Base-by-base conservation (phyloP, 2,888 invertebrate genomes). In the Lepidochitona cinerea region DNA sequence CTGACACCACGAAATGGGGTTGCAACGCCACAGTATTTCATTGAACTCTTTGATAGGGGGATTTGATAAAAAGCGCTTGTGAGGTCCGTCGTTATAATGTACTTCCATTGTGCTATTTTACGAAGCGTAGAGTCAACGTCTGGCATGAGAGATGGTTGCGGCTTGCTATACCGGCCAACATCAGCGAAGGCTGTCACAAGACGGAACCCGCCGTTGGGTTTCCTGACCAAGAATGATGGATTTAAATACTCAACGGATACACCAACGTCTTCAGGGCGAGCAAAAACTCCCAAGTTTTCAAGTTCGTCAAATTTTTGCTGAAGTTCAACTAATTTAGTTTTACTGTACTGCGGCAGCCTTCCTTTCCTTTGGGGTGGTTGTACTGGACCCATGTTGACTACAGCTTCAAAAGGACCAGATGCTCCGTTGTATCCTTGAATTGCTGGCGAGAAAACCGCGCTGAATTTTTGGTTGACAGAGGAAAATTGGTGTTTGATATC, bases 11-110 rank as follows among this genome's bases (percentile, higher is more conserved):
- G 52, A 68, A 75, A 83, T 66, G 80, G 84, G 1, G 81, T 84
- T 7, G 73, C 77, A 7, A 84, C 78, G 1, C 81, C 79, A 70
- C 80, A 81, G 49, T 82, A 80, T 35, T 81, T 83, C 79, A 82
- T 79, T 1, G 82, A 79, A 1, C 72, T 37, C 29, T 54, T 64
- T 5, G 78, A 41, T 6, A 84, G 67, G 18, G 81, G 78, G n/a
- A 82, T 78, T 65, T 83, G 81, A 49, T 82, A 79, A 35, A 82
- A 83, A 1, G 80, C 76, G 12, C 70, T 75, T 7, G 74, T 77
- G 0, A 83, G 68, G 67, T 81, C 80, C 7, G 80, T 75, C 0
- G 59, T 66, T n/a, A 79, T 75, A 35, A 76, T 81, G 72, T 76
- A 82, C 52, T 79, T 79, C 82, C 81, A 83, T 26, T 73, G 71